Conservation (phyloP, 1,140 invertebrate genomes). For the Lerema accius region DNA sequence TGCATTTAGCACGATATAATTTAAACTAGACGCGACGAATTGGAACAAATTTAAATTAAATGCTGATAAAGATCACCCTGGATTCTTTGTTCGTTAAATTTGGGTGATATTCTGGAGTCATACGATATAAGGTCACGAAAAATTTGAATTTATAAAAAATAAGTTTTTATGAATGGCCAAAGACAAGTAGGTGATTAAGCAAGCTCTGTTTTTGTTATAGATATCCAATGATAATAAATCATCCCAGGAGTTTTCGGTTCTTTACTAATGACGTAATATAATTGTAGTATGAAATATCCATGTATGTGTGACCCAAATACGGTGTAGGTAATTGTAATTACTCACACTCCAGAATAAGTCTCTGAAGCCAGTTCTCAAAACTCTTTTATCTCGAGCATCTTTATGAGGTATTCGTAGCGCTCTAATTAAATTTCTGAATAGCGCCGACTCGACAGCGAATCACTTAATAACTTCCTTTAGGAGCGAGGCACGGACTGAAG, state of each 20-base stretch:
- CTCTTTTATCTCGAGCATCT: slow-evolving; percentile 32
- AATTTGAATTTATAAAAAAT: too few relatives aligned
- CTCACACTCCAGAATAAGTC: slow-evolving; percentile 15
- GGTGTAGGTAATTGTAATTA: too few relatives aligned
- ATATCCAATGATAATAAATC: too few relatives aligned
- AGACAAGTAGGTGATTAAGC: too few relatives aligned
- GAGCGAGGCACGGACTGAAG: slow-evolving; percentile 9
- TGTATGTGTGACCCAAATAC: too few relatives aligned
- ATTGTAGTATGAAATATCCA: too few relatives aligned
- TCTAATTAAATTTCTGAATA: slow-evolving; percentile 33
- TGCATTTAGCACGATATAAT: too few relatives aligned
- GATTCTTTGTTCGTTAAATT: slow-evolving; percentile 16
- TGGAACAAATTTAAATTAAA: slow-evolving; percentile 13
- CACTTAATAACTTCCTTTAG: slow-evolving; percentile 14
- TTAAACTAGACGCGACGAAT: slow-evolving; percentile 7
- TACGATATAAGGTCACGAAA: slow-evolving; percentile 4
- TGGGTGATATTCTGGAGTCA: neutral
- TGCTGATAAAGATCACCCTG: slow-evolving; percentile 16
- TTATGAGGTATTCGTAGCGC: slow-evolving; percentile 27
- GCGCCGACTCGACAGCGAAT: slow-evolving; percentile 27
- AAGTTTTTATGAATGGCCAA: too few relatives aligned
- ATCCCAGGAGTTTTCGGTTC: too few relatives aligned
- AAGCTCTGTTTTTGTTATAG: too few relatives aligned
- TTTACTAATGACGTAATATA: too few relatives aligned
- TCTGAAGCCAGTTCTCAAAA: slow-evolving; percentile 7